Percentiles rank a stretch among this genome's conserved stretches.
Conservation (phyloP, 2,113 vertebrate species). For the Macquaria australasica region DNA sequence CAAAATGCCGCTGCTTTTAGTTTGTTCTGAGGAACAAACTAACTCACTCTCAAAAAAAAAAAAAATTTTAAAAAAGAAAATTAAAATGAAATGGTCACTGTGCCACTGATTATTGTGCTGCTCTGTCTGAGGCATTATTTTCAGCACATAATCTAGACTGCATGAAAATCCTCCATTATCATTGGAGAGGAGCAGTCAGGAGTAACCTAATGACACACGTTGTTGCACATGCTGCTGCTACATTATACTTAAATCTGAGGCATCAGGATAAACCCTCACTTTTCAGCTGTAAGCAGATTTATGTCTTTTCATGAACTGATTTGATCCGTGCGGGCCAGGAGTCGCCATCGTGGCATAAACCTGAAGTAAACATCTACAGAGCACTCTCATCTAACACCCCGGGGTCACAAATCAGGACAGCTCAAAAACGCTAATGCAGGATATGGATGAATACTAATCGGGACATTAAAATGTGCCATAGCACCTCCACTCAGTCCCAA, state of each 20-base stretch:
- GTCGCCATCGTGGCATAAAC: conserved; percentile 50
- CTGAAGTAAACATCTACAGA: conserved; percentile 66
- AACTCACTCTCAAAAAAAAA: conserved; percentile 24
- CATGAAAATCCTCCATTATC: conserved; percentile 68
- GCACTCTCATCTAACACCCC: conserved; percentile 48
- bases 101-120: conserved; percentile 66
- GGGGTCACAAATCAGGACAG: conserved; percentile 55
- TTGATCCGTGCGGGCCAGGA: conserved; percentile 37
- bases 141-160: conserved; percentile 69
- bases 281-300: conserved; percentile 78
- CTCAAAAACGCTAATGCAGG: conserved; percentile 57
- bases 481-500: conserved; percentile 37
- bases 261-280: conserved; percentile 68
- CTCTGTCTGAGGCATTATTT: conserved; percentile 67
- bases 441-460: conserved; percentile 59
- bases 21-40: conserved; percentile 67
- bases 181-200: conserved; percentile 53
- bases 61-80: conserved; percentile 20
- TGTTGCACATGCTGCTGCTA: conserved; percentile 46
- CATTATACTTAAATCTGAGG: conserved; percentile 67
- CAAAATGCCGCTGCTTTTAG: conserved; percentile 75
- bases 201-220: conserved; percentile 73
- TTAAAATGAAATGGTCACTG: conserved; percentile 75
- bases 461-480: conserved; percentile 47
- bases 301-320: conserved; percentile 65